Conservation (phyloP, 2,113 vertebrate genomes). For the Bungarus multicinctus region DNA sequence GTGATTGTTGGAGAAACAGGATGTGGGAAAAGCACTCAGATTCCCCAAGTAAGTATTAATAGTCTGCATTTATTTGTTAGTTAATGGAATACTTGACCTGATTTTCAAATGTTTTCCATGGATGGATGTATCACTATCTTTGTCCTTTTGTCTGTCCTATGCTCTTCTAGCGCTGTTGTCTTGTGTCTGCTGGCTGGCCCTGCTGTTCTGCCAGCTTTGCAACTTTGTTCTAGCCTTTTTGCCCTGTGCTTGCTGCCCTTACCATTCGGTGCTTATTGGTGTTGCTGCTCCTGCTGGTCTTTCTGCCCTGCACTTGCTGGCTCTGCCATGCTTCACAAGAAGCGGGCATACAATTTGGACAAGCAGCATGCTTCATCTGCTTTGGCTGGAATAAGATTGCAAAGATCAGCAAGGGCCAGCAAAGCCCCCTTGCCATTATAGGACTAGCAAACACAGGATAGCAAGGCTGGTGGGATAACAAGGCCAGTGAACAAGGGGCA, state of each 20-base stretch:
- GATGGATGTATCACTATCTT: not conserved
- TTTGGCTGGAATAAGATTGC: not conserved
- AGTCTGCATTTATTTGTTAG: not conserved
- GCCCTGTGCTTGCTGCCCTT: not conserved
- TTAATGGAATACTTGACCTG: not conserved
- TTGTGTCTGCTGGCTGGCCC: not conserved
- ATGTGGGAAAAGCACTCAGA: constrained; percentile 95
- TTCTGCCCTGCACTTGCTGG: not conserved
- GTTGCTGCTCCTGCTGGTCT: not conserved
- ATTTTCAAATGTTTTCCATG: not conserved
- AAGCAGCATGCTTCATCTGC: not conserved
- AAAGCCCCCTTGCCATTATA: not conserved
- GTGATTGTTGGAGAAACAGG: constrained; percentile 97
- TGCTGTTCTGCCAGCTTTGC: not conserved
- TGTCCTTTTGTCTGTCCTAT: not conserved
- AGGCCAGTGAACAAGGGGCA: too few species aligned
- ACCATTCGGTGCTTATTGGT: not conserved
- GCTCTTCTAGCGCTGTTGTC: not conserved
- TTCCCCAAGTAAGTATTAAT: constrained; percentile 84
- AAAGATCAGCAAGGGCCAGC: not conserved
- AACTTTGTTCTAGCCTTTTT: not conserved
- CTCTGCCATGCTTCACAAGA: not conserved
- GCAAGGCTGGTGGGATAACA: too few species aligned
- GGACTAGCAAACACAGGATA: not conserved
- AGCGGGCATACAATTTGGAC: not conserved